Base-by-base conservation (phyloP, 2,888 invertebrate genomes). In the Nasonia oneida region DNA sequence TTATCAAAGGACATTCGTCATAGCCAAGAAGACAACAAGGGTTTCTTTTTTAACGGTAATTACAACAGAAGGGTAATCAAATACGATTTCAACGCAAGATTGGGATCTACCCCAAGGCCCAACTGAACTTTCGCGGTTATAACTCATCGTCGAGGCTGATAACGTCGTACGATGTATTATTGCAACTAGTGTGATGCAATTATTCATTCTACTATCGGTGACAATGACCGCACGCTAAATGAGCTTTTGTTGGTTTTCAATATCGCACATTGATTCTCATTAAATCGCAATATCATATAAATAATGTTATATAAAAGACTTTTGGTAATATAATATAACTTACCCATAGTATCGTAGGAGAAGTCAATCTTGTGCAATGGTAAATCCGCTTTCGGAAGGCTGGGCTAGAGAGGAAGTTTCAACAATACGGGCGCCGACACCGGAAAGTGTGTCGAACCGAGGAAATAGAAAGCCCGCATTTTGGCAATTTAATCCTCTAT, bases 161-260 rank as follows among this genome's bases (percentile, higher is more conserved):
- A 92, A 91, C 90, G 91, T 91, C 89, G 88, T 88, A 84, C 89
- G 91, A 92, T 91, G 90, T 91, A 92, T 92, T 92, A 91, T 91
- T 91, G 91, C 90, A 90, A 89, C 89, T 89, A 88, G 88, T 67
- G 39, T 80, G 76, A 14, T 3, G 90, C 92, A 91, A 93, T 93
- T 92, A 93, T 93, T 93, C 93, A 93, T 90, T 87, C 89, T 90
- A 89, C 90, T 93, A 92, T 93, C 91, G 85, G 81, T 83, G 81
- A 85, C 67, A 47, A n/a, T 42, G 6, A 37, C 5, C 5, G 67
- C 67, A 8, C 12, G 64, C 29, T 3, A 64, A 61, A 61, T 61
- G 5, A 23, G 15, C 18, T 57, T 8, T 61, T 6, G 57, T 6
- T 8, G 5, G 8, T 61, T n/a, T 18, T 61, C 6, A 61, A n/a